Evolutionary conservation across 2,113 vertebrate genomes (phyloP), one percentile per base, ranked within the genome.

Genomic region (Illadopsis cleaveri): DNA sequence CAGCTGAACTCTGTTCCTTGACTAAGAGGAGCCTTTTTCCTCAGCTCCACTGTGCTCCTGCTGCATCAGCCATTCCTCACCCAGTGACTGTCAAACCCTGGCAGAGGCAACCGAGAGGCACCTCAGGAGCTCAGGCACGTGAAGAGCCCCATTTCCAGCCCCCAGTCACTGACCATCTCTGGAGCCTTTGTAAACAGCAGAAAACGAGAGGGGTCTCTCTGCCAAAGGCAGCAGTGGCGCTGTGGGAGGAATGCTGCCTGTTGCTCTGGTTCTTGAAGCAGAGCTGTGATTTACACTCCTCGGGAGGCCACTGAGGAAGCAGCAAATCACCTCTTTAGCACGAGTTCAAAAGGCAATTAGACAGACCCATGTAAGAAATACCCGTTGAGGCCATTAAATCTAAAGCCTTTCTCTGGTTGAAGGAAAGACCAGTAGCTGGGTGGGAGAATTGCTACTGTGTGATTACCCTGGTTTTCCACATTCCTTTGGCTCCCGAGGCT

Each of bases 291-390:
- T 94, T 95, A 88, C 21, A 57, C 8, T 76, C 76, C 76, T 37
- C 2, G 0, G 79, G n/a, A 83, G 71, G 64, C 62, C 45, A 15
- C 76, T 17, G 68, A 4, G 21, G 91, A 89, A 93, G 72, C 83
- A 90, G 80, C 91, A 96, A 89, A 90, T 92, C 76, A 89, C 60
- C 68, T 72, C 60, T 60, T 66, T 31, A 48, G 61, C 85, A 65
- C 0, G 16, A 73, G 57, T 79, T 90, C 82, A 90, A 37, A 87
- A 72, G 66, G 53, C 65, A 89, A 28, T 91, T 35, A 82, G 75
- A n/a, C 40, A 77, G 90, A 86, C 40, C 25, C 2, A 0, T 33
- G 50, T 45, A 58, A 80, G 70, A 86, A 90, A 69, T 22, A 47
- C 22, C 85, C 68, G 15, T 6, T 27, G 72, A 80, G 82, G 54